These are phyloP conservation scores for Ceraclea dissimilis DNA, from an alignment of 2,888 invertebrate species.

Conservation along the genomic window DNA sequence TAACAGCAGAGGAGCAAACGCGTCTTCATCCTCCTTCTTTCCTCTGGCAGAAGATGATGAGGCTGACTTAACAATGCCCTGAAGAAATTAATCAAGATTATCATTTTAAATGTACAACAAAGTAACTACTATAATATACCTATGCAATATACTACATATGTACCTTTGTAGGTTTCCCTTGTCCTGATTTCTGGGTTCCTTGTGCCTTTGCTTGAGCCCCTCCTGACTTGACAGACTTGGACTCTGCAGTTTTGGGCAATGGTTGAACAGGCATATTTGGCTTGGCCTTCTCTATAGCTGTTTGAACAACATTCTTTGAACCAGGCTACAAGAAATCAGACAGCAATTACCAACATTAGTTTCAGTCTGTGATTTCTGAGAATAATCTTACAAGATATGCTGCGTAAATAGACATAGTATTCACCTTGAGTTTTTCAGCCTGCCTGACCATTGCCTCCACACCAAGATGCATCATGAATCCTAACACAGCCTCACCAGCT, in stretches of 20 bases:
- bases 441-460: constrained; percentile 72
- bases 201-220: constrained; percentile 47
- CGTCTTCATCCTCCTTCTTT: constrained; percentile 79
- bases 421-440: constrained; percentile 70
- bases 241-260: constrained; percentile 55
- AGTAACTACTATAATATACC: too few species aligned
- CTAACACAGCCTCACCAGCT: constrained; percentile 81
- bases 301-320: constrained; percentile 67
- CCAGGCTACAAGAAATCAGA: constrained; percentile 47
- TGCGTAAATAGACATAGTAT: too few species aligned
- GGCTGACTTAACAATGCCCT: constrained; percentile 38
- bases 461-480: constrained; percentile 88
- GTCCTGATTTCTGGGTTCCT: constrained; percentile 37
- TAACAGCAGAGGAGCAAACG: constrained; percentile 68
- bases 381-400: too few species aligned
- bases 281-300: constrained; percentile 76
- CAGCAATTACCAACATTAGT: neutral
- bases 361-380: neutral
- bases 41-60: constrained; percentile 40
- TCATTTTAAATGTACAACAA: too few species aligned
- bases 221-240: constrained; percentile 52
- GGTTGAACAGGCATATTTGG: constrained; percentile 80
- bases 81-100: neutral
- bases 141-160: too few species aligned
- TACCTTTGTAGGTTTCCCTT: constrained; percentile 22